Percentiles rank a stretch among this genome's conserved stretches.
These are phyloP conservation scores for Nephrocerus scutellatus DNA, from an alignment of 2,888 invertebrate species.

Conservation along the genomic window DNA sequence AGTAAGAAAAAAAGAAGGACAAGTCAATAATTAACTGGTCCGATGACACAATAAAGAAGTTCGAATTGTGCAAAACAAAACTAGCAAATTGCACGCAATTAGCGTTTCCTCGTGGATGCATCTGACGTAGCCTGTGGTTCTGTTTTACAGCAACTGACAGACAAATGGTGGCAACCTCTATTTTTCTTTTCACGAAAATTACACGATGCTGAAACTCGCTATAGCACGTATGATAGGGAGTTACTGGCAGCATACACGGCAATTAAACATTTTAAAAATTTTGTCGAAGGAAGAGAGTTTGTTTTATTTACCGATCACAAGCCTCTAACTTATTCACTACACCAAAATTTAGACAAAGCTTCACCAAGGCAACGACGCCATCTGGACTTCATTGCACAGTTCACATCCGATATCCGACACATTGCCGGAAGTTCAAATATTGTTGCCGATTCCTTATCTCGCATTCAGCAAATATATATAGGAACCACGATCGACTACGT, in stretches of 20 bases:
- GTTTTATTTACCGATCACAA: slow-evolving; percentile 8
- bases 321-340: slow-evolving; percentile 2
- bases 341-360: slow-evolving; percentile 5
- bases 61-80: too few species aligned
- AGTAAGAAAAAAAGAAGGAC: too few species aligned
- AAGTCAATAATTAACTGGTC: too few species aligned
- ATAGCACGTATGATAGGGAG: slow-evolving; percentile 18
- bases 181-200: slow-evolving; percentile 15
- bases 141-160: too few species aligned
- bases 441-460: slow-evolving; percentile 1
- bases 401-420: slow-evolving; percentile 4
- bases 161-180: too few species aligned
- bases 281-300: slow-evolving; percentile 11
- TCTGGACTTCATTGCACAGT: slow-evolving; percentile 6
- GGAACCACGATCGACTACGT: not conserved
- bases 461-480: not conserved
- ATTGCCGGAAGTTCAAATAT: slow-evolving; percentile 2
- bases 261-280: slow-evolving; percentile 14
- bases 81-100: too few species aligned
- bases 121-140: too few species aligned
- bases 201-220: slow-evolving; percentile 9
- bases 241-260: slow-evolving; percentile 14
- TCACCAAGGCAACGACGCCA: slow-evolving; percentile 7
- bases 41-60: too few species aligned
- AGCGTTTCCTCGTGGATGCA: too few species aligned